Base-by-base conservation (phyloP, 2,113 vertebrate species). In the Gavia stellata region DNA sequence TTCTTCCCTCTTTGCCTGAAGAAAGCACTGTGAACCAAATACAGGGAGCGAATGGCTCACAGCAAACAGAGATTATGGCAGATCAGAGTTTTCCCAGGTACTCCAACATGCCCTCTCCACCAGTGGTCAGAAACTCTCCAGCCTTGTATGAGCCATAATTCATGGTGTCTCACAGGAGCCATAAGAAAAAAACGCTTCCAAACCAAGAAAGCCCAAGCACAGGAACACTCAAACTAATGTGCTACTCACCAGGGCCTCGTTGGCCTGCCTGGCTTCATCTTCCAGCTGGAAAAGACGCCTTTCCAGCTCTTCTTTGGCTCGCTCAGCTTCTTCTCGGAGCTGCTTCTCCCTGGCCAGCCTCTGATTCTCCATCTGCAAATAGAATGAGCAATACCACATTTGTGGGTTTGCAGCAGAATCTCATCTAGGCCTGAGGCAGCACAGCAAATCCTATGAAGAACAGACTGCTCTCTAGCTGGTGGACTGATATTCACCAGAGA, bases 291-390 rank as follows among this genome's bases (percentile, higher is more conserved):
- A 99, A 20, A 99, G 97, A 19, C 98, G 97, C 77, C 98, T 98
- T 77, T 99, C 99, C 98, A 99, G 98, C 63, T 99, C 99, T 24
- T 99, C 99, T 84, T 99, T 99, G 63, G 99, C 99, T 90, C 99
- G 96, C 92, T 99, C 99, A 0, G 99, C 99, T 72, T 99, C 99
- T 94, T 99, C 99, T 59, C 99, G 97, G 97, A 99, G 98, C 96
- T 99, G 98, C 97, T 99, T 99, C 96, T 99, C 99, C 81, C 98
- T 98, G 36, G 98, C 98, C 88, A 99, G 94, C 81, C 99, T 99
- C 94, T 99, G 99, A 75, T 98, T 98, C 97, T 99, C 99, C 98
- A 99, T 98, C 99, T 99, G 78, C 68, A 92, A 93, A 78, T 0
- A 52, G 38, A 53, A 92, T 8, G 40, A 87, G 72, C n/a, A 61